These are phyloP conservation scores for Acrocephalus arundinaceus DNA, from an alignment of 2,113 vertebrate species.

Conservation along the genomic window DNA sequence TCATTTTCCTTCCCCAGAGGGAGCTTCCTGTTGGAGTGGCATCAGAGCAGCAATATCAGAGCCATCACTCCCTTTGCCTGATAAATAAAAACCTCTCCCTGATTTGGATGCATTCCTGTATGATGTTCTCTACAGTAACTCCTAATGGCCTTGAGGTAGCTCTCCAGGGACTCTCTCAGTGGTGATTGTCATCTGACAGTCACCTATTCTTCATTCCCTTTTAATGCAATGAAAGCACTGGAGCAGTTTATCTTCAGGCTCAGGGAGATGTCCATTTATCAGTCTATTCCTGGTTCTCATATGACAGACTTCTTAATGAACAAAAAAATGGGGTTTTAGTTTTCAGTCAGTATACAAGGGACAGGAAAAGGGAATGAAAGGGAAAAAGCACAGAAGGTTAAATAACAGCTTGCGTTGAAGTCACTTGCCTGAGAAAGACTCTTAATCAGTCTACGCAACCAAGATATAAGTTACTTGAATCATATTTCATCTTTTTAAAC, in stretches of 20 bases:
- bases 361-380: background rate
- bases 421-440: background rate
- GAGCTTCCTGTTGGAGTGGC: background rate
- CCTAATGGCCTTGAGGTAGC: background rate
- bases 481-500: background rate
- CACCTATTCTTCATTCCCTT: background rate
- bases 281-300: background rate
- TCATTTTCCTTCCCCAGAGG: background rate
- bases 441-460: background rate
- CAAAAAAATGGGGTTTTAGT: background rate
- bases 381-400: background rate
- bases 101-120: background rate
- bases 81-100: background rate
- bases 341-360: background rate
- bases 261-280: background rate
- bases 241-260: background rate
- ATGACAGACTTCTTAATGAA: background rate
- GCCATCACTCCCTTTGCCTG: background rate
- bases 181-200: background rate
- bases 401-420: background rate
- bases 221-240: background rate
- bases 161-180: background rate
- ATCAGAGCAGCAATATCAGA: background rate
- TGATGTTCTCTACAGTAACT: background rate
- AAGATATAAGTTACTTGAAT: background rate